Evolutionary conservation across 2,797 vertebrate species (phyloP), one percentile per base, ranked within the genome.

Genomic region (Martes flavigula): DNA sequence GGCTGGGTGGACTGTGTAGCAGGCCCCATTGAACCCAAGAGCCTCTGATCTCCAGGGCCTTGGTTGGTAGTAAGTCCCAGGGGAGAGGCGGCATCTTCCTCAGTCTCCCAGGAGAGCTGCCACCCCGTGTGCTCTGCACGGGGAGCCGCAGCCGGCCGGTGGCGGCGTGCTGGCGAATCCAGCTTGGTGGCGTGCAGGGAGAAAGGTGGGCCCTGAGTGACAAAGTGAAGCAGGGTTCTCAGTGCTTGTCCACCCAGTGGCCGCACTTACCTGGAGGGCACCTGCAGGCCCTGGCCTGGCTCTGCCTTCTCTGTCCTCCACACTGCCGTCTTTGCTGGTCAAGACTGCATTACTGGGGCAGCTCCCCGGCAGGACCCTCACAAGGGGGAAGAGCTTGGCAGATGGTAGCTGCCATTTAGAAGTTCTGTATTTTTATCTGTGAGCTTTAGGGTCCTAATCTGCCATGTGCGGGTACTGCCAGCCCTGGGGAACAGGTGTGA

Each of bases 221-320:
- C 0, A 43, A 17, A 51, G 30, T 7, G 48, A 89, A 46, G 54
- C 56, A 38, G 43, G n/a, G 27, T 73, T 56, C 30, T 25, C 68
- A 43, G 1, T 4, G 32, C 32, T 38, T 40, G 40, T 15, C n/a
- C 38, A 15, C 14, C 9, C 58, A 56, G 58, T 62, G 81, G 68
- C 35, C 7, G 32, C 40, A 38, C 84, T 96, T 68, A 96, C 91
- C 96, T 84, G 88, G 32, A 73, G 27, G 64, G 68, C 72, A 48
- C 56, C 66, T 35, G 25, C n/a, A 15, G 54, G n/a, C 48, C 51
- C 11, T 12, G 51, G 46, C 12, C 11, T 15, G 51, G 46, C 12
- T 25, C 35, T 13, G 25, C 25, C n/a, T 20, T 23, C 46, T 27
- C 23, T 32, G 43, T 58, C 46, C 25, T 56, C 13, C 5, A 27